Percentiles rank a stretch among this genome's conserved stretches.
phyloP scores from a whole-genome alignment of 2,113 vertebrate genomes.

The Oncorhynchus keta region DNA sequence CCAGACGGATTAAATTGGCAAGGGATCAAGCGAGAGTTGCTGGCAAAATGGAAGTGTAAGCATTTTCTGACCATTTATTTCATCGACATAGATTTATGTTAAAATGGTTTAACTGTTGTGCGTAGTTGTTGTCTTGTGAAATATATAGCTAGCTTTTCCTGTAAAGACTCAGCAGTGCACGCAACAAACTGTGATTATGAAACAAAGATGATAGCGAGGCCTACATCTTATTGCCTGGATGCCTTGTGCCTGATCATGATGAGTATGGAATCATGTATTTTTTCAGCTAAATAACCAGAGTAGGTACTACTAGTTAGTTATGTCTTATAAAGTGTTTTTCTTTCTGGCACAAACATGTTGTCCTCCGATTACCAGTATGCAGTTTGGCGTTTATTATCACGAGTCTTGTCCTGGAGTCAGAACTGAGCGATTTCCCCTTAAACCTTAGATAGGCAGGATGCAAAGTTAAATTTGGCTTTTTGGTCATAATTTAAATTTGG shows the following conservation, averaged over 20 bases:
- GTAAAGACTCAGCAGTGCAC: not conserved
- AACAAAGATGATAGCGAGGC: no score
- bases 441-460: no score
- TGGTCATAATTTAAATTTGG: no score
- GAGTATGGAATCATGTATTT: no score
- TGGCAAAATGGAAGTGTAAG: constrained; percentile 45
- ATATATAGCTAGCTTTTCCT: not conserved
- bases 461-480: no score
- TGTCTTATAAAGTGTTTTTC: not conserved
- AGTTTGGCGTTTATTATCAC: no score
- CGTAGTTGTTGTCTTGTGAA: not conserved
- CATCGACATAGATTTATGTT: not conserved
- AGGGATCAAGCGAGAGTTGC: not conserved
- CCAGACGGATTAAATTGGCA: not conserved
- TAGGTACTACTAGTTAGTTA: not conserved
- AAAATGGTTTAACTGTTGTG: not conserved
- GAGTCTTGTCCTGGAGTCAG: no score
- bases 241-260: no score
- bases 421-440: no score
- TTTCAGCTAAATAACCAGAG: not conserved
- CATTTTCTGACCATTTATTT: not conserved
- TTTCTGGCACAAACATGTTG: not conserved
- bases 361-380: no score
- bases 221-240: no score
- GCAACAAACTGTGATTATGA: no score